phyloP scores from a whole-genome alignment of 2,113 vertebrate genomes.

The Heterotis niloticus region DNA sequence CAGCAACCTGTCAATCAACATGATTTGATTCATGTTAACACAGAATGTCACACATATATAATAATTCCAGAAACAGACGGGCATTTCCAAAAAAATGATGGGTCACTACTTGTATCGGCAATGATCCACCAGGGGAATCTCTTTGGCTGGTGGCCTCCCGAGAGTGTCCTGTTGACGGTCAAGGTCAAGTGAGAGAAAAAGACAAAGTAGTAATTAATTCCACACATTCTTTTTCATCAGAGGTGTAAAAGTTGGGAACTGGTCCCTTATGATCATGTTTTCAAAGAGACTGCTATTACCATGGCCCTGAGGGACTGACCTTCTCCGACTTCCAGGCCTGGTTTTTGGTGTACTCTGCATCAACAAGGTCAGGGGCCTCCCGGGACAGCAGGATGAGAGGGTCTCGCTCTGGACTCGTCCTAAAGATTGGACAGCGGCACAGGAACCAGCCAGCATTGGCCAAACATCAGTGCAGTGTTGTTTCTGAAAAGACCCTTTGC shows the following conservation, averaged over 20 bases:
- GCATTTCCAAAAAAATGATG: not conserved
- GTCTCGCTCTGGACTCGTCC: constrained; percentile 93
- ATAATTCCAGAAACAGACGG: not conserved
- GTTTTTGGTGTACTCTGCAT: constrained; percentile 97
- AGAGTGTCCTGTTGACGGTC: constrained; percentile 78
- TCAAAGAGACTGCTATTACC: not conserved
- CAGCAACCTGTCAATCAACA: too few species aligned
- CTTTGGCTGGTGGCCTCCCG: constrained; percentile 85
- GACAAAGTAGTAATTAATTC: not conserved
- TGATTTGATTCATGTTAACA: too few species aligned
- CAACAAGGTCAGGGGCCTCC: constrained; percentile 81
- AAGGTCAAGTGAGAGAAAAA: constrained; percentile 24
- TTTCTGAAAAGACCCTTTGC: not conserved
- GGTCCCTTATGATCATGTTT: not conserved
- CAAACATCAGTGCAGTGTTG: not conserved
- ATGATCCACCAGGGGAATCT: constrained; percentile 89
- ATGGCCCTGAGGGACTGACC: constrained; percentile 57
- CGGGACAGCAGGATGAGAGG: constrained; percentile 91
- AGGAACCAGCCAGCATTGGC: not conserved
- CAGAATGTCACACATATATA: too few species aligned
- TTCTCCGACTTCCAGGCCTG: constrained; percentile 98
- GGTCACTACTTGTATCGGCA: constrained; percentile 90
- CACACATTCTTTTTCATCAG: not conserved
- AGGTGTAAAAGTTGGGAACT: not conserved
- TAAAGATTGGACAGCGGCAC: constrained; percentile 38